Evolutionary conservation across 2,797 vertebrate species (phyloP), one percentile per base, ranked within the genome.

Genomic region (Etheostoma nigrum): DNA sequence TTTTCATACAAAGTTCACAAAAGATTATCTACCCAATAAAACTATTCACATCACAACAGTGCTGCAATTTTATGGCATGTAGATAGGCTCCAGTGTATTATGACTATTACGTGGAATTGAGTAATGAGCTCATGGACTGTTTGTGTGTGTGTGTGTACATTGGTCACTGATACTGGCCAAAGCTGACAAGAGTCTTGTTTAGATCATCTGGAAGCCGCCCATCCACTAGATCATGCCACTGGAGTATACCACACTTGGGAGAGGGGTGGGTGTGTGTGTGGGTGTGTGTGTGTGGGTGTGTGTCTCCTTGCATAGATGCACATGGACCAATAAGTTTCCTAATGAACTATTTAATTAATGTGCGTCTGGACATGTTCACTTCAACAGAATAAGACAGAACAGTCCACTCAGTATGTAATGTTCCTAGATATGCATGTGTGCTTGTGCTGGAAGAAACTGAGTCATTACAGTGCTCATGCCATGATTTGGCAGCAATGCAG

Each of bases 391-490:
- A 49, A 53, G 53, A 72, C 4, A 40, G 59, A 82, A 72, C 71
- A 76, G 71, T 73, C 52, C 25, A 57, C 57, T 77, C 59, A 6
- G 76, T 72, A 23, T 71, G 55, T 57, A 69, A 74, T 47, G 52
- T 69, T 81, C 63, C 55, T 60, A 66, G 74, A 78, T 77, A 68
- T 81, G 73, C 60, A 81, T 79, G 72, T 73, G 74, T 82, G 69
- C 75, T 64, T 81, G 72, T 65, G 61, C 76, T 84, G 81, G 78
- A 86, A 81, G 66, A 72, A 82, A 88, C 88, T 58, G 90, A 82
- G 82, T 91, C 87, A 90, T 81, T 80, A 74, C 54, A 78, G 74
- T 12, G 61, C 61, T 85, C 74, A 74, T 71, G 81, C 74, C 74
- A 72, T 48, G 53, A 83, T 84, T 80, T 87, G 86, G 82, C 78